Percentiles rank a stretch among this genome's conserved stretches.
phyloP scores from a whole-genome alignment of 2,888 invertebrate species.

The Noctua fimbriata region DNA sequence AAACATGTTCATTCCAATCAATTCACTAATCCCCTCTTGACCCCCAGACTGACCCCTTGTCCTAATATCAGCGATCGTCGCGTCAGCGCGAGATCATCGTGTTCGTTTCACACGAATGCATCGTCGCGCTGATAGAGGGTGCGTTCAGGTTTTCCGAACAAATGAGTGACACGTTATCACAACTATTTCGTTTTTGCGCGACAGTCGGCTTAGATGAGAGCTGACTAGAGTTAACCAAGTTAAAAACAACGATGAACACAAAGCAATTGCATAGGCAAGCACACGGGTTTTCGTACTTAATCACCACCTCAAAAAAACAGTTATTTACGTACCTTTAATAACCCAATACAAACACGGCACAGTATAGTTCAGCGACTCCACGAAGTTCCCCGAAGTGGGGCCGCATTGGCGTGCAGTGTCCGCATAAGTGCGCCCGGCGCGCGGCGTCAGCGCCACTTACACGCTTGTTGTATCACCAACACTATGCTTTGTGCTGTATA shows the following conservation, averaged over 20 bases:
- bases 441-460: conserved; percentile 75
- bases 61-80: neutral
- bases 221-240: neutral
- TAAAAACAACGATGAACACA: neutral
- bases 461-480: conserved; percentile 60
- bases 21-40: neutral
- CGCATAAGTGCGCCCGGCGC: conserved; percentile 75
- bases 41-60: neutral
- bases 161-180: neutral
- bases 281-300: neutral
- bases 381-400: conserved; percentile 76
- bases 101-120: neutral
- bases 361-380: conserved; percentile 75
- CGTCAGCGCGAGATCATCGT: neutral
- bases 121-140: neutral
- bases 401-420: conserved; percentile 79
- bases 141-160: neutral
- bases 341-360: conserved; percentile 20
- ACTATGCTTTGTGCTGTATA: conserved; percentile 13
- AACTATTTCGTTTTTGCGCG: neutral
- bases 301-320: neutral
- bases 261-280: conserved; percentile 7
- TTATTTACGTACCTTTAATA: conserved; percentile 14
- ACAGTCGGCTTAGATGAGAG: neutral
- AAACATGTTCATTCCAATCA: neutral